Base-by-base conservation (phyloP, 2,888 invertebrate species). In the Watsonalla binaria region DNA sequence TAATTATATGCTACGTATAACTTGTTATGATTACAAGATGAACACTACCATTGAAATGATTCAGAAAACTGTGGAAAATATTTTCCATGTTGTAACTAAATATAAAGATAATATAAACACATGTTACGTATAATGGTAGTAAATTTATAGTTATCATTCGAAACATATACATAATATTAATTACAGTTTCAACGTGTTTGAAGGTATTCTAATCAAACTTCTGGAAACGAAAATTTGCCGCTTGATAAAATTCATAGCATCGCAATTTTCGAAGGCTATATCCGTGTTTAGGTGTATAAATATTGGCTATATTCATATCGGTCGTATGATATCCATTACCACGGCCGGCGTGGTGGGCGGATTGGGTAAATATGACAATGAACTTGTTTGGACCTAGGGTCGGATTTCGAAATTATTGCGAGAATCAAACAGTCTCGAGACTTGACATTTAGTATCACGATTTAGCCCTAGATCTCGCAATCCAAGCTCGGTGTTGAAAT, bases 401-500 rank as follows among this genome's bases (percentile, higher is more conserved):
- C 51, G 33, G 39, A n/a, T 59, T 39, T 54, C 58, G 68, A 70
- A 69, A 72, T 67, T 70, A 61, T 51, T 46, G 66, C 55, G 57
- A 58, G 63, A 55, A 66, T 62, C 63, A 63, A 68, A 65, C 68
- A 63, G 60, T 54, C 56, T 49, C 51, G 55, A 54, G 61, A 68
- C 63, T 66, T 60, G 74, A 37, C 37, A 8, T 24, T 72, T 74
- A 75, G 60, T 54, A 46, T 46, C 48, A 45, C 54, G 51, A 53
- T 53, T 51, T 59, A 55, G 56, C 56, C 54, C 55, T 54, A 52
- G 51, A 51, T 62, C 60, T 56, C 53, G 66, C 59, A 64, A 66
- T 42, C 54, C 49, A 58, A 58, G 62, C 61, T 61, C 47, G 53
- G 61, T 80, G 73, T 78, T 69, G 82, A 72, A 82, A 82, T 62